Evolutionary conservation across 1,140 invertebrate genomes (phyloP), one percentile per base, ranked within the genome.

Genomic region (Caenorhabditis brenneri): DNA sequence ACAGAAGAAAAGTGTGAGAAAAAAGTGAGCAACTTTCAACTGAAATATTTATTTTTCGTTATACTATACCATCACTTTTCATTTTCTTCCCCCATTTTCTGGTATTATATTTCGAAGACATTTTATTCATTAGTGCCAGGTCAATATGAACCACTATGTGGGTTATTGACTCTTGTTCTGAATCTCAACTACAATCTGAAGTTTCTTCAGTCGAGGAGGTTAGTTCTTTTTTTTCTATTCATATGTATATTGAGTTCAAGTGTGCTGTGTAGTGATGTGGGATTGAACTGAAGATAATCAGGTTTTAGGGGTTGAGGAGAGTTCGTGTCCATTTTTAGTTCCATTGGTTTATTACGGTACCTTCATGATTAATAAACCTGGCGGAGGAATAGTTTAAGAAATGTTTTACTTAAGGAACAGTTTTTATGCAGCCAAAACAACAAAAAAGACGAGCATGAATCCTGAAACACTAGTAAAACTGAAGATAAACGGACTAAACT

Each of bases 61-160:
- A 74, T 74, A 74, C 22, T 74, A 74, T 74, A 74, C 65, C 65
- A 46, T 74, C 36, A 42, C 16, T 27, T 12, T 33, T 19, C 27
- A 12, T 2, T 24, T 15, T 5, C 12, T 39, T 65, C 31, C n/a
- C 58, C 19, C n/a, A 16, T 36, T 6, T 58, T 58, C 12, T 31
- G 24, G 29, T 65, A 7, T 74, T 42, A 15, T 36, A 29, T 74
- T 36, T 42, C 36, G 33, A 42, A 42, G 39, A 36, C 53, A 3
- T 12, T 74, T 46, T 15, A n/a, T 36, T 65, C 31, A 65, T 65
- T 39, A 16, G 2, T 9, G 33, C 42, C 36, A 74, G 12, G 36
- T 74, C 65, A 74, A 74, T 42, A 74, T 74, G 65, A 74, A 31
- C 65, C 65, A 74, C 65, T 74, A 74, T 74, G 65, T 74, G 65